Evolutionary conservation across 2,797 vertebrate genomes (phyloP), one percentile per base, ranked within the genome.

Genomic region (Heteromormyrus szaboi): DNA sequence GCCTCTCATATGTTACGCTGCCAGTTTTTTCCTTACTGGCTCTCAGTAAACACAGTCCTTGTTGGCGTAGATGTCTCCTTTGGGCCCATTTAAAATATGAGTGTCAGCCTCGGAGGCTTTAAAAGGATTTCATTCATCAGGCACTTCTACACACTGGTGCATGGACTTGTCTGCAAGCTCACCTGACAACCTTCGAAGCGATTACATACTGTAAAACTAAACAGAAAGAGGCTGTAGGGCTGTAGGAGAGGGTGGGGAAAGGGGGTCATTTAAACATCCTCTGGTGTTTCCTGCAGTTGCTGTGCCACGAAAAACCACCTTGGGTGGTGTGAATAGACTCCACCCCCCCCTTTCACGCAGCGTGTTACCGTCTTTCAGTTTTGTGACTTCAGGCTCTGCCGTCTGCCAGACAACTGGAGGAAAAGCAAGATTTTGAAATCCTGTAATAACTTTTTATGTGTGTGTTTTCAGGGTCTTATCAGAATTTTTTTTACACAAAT

Each of bases 191-290:
- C 56, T 86, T 44, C 22, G 59, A 86, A 41, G 22, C 17, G 56
- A 53, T 86, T 86, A 72, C 48, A 89, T 89, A 25, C 25, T 25
- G 25, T 25, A 89, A 89, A 50, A 51, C 17, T 85, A 48, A 37
- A 62, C 22, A 5, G 83, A 9, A 53, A 86, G 22, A 85, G 17
- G 37, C 81, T 29, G 62, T n/a, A 2, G 51, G 72, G 11, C 33
- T 44, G 12, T 0, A 22, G 22, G 22, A 3, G 19, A n/a, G 19
- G 44, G 79, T 1, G 7, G 79, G 17, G 79, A 11, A 1, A 4
- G n/a, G 76, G 33, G 46, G 56, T 11, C 81, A 65, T 51, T 84
- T 89, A 85, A 85, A 68, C 88, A 65, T 85, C 59, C 81, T 48
- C 84, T 56, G 48, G 76, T 48, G 19, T 51, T 89, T 89, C 83